These are phyloP conservation scores for Peromyscus eremicus DNA, from an alignment of 2,797 vertebrate genomes.

Conservation along the genomic window DNA sequence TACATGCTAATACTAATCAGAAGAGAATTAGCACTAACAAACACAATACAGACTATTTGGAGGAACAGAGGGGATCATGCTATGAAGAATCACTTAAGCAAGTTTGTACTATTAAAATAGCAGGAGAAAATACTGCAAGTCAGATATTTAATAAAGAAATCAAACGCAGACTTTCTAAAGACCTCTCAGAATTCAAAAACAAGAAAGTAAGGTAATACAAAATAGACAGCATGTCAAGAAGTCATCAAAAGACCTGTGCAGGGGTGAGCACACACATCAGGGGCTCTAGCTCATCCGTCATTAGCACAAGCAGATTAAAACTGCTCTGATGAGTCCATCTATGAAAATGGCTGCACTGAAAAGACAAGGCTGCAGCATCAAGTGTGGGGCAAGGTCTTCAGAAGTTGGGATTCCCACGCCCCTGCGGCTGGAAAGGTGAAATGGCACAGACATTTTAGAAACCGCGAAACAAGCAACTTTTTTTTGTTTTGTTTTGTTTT, in stretches of 20 bases:
- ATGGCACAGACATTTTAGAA: background rate
- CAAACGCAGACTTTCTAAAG: background rate
- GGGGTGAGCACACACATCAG: background rate
- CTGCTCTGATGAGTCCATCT: background rate
- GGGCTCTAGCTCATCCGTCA: background rate
- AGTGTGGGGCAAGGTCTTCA: background rate
- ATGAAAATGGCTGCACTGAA: background rate
- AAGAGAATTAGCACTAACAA: constrained; percentile 4
- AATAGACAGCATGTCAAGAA: background rate
- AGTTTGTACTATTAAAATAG: background rate
- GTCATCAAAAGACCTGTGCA: background rate
- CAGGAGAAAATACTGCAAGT: constrained; percentile 42
- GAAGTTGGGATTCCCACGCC: background rate
- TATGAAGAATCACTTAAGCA: background rate
- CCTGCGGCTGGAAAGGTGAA: background rate
- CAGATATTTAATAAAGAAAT: background rate
- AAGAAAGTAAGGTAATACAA: constrained; percentile 35
- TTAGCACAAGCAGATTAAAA: background rate
- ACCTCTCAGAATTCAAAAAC: constrained; percentile 37
- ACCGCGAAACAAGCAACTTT: background rate
- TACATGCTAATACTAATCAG: background rate
- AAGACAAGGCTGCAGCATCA: background rate
- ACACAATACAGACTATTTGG: background rate
- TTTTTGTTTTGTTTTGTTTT: background rate
- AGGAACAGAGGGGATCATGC: background rate